Percentiles rank a stretch among this genome's conserved stretches.
phyloP scores from a whole-genome alignment of 1,140 invertebrate genomes.

The Trachymyrmex septentrionalis region DNA sequence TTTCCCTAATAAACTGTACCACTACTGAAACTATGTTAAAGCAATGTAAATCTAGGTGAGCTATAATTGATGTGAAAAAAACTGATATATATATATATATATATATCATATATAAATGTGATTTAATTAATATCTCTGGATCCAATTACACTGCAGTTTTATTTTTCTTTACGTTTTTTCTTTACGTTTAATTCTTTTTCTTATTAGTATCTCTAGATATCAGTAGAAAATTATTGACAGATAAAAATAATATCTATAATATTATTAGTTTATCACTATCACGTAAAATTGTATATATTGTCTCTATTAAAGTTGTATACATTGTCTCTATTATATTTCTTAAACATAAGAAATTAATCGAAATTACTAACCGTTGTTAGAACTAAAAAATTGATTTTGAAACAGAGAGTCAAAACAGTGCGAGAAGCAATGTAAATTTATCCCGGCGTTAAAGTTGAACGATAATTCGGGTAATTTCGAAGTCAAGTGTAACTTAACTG shows the following conservation, averaged over 20 bases:
- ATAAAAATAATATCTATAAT: background rate
- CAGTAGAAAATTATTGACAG: no score
- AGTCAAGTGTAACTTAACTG: constrained; percentile 24
- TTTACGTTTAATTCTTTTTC: background rate
- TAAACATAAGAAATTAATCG: background rate
- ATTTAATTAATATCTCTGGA: background rate
- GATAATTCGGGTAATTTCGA: constrained; percentile 26
- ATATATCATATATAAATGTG: background rate
- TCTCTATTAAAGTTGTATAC: background rate
- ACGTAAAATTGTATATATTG: background rate
- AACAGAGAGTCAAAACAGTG: background rate
- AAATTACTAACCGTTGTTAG: background rate
- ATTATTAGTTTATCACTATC: background rate
- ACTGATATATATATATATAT: no score
- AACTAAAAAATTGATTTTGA: background rate
- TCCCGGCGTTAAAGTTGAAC: constrained; percentile 6
- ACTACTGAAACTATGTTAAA: background rate
- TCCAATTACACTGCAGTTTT: background rate
- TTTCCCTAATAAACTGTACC: background rate
- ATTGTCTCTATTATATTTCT: background rate
- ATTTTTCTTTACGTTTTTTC: background rate
- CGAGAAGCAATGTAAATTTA: constrained; percentile 35
- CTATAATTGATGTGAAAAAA: background rate
- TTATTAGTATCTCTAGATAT: background rate
- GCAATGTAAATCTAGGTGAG: background rate